Evolutionary conservation across 2,888 invertebrate species (phyloP), one percentile per base, ranked within the genome.

Genomic region (Pristionchus arcanus): DNA sequence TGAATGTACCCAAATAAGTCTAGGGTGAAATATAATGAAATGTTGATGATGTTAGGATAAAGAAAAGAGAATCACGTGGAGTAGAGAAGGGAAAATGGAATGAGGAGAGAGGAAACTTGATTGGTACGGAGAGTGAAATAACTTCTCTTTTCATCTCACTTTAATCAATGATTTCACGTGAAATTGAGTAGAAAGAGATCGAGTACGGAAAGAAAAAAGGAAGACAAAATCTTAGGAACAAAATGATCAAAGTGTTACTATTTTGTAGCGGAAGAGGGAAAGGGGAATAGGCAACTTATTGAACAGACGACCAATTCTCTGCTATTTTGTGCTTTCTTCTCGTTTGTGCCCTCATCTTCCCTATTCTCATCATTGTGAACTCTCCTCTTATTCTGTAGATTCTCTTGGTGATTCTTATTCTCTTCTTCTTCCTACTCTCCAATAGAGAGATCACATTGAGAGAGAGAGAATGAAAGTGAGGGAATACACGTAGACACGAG

Each of bases 401-500:
- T 63, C 63, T 63, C 25, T 2, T 63, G 42, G 42, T 11, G 42
- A 49, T 63, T 25, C 59, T 59, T 25, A 19, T 21, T 25, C 25
- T 49, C 77, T 31, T 74, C 74, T 13, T 34, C 34, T 19, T 77
- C 4, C 49, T 42, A 4, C 49, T 49, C 49, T 49, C 81, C 28
- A 77, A 77, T 77, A 31, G 77, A 34, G 42, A 34, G 42, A 31
- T 71, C 31, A 71, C 68, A 31, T 31, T 31, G 42, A 25, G 25
- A 42, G 77, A 77, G 77, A 31, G 9, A 37, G 5, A 42, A 77
- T 77, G 37, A 77, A 77, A 77, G 42, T 19, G 77, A 21, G 11
- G 42, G 42, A 77, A 77, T 0, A 42, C 77, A 77, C 77, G 77
- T 77, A 77, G 77, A 77, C 37, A 77, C 25, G 42, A 77, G 71